A percentile compares a stretch with the other conserved stretches of the same genome.
Conservation (phyloP, 2,888 invertebrate species). For the Keiferia lycopersicella region DNA sequence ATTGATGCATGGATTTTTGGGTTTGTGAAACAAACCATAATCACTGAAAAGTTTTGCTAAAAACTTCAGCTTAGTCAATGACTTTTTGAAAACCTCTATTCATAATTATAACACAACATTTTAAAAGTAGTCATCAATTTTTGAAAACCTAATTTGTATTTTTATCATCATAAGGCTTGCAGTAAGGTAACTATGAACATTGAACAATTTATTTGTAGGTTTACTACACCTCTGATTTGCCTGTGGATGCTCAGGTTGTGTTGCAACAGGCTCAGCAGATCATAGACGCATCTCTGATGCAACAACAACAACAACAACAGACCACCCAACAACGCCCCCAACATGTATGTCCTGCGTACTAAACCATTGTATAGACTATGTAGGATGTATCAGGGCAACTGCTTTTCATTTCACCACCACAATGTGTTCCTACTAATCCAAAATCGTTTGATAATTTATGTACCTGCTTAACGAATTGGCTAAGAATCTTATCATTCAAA, state of each 20-base stretch:
- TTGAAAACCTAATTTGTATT: background rate
- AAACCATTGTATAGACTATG: conserved; percentile 48
- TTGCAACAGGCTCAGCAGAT: conserved; percentile 81
- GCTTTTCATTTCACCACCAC: background rate
- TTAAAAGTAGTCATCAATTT: background rate
- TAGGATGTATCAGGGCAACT: conserved; percentile 15
- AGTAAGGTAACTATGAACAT: conserved; percentile 5
- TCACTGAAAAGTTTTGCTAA: background rate
- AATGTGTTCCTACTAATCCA: background rate
- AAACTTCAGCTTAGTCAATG: background rate
- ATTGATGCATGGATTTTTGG: background rate
- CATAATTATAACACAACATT: background rate
- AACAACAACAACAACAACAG: conserved; percentile 51
- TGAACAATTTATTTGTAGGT: conserved; percentile 77
- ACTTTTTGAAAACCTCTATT: background rate
- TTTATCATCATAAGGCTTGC: background rate
- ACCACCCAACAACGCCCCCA: conserved; percentile 75
- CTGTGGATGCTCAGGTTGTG: conserved; percentile 79
- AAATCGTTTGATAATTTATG: background rate
- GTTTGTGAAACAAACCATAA: background rate
- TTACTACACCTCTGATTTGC: conserved; percentile 80
- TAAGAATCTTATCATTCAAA: background rate
- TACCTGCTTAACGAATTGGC: background rate
- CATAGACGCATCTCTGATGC: conserved; percentile 80
- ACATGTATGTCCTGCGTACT: conserved; percentile 75